Percentiles rank a stretch among this genome's conserved stretches.
These are phyloP conservation scores for Cheirogaleus major DNA, from an alignment of 2,797 vertebrate species.

Conservation along the genomic window DNA sequence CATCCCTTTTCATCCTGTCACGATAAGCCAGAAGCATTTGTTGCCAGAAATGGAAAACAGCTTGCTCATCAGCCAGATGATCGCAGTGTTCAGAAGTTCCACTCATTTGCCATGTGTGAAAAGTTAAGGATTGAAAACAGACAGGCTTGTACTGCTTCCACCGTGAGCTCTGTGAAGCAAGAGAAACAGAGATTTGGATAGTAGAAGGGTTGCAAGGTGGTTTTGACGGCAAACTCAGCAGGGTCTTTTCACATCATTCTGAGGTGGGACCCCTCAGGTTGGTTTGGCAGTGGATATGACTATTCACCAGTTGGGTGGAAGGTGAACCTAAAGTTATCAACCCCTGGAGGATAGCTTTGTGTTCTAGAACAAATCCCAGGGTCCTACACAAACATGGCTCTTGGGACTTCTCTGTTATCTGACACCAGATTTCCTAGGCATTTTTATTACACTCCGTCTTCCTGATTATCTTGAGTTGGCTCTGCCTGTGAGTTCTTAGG, in stretches of 20 bases:
- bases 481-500: background rate
- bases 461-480: background rate
- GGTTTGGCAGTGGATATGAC: background rate
- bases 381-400: background rate
- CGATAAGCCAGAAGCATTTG: constrained; percentile 77
- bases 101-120: constrained; percentile 73
- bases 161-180: constrained; percentile 36
- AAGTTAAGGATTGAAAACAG: constrained; percentile 77
- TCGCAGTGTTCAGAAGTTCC: constrained; percentile 69
- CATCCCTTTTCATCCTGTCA: constrained; percentile 63
- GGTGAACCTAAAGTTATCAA: background rate
- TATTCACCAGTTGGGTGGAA: background rate
- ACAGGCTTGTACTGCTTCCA: constrained; percentile 54
- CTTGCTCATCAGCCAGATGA: constrained; percentile 79
- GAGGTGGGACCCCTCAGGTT: background rate
- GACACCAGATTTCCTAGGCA: background rate
- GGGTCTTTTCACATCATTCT: background rate
- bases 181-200: background rate
- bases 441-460: background rate
- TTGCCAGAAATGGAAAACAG: constrained; percentile 80
- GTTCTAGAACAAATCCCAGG: background rate
- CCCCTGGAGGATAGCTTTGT: background rate
- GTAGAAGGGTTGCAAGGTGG: background rate
- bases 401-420: background rate
- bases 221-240: background rate